These are phyloP conservation scores for Mus spicilegus DNA, from an alignment of 2,113 vertebrate genomes.

Conservation along the genomic window DNA sequence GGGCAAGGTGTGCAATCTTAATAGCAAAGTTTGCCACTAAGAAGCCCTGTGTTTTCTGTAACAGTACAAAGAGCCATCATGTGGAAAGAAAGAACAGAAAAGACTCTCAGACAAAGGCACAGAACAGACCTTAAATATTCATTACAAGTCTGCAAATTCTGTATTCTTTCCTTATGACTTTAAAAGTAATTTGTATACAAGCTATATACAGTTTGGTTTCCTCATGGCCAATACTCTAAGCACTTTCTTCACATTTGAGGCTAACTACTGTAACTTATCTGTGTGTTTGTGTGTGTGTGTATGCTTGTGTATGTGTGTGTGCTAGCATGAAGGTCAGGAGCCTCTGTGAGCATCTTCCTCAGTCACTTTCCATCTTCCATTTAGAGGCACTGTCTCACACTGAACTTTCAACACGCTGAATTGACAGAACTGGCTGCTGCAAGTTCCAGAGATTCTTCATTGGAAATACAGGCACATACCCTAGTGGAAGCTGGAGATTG, in stretches of 20 bases:
- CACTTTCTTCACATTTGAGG: conserved; percentile 42
- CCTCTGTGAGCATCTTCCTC: not conserved
- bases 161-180: conserved; percentile 14
- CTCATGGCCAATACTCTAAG: not conserved
- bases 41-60: conserved; percentile 36
- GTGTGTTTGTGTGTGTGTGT: not conserved
- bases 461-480: not conserved
- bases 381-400: not conserved
- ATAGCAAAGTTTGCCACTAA: conserved; percentile 65
- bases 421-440: not conserved
- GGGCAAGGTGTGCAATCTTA: conserved; percentile 62
- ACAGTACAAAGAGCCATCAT: not conserved
- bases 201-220: not conserved
- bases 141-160: not conserved
- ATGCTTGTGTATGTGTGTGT: not conserved
- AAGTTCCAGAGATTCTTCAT: not conserved
- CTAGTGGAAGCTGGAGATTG: not conserved
- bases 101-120: not conserved
- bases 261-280: not conserved
- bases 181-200: not conserved
- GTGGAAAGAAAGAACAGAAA: conserved; percentile 1
- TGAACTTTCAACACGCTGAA: not conserved
- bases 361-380: not conserved
- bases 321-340: not conserved
- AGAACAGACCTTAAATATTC: conserved; percentile 59